These are phyloP conservation scores for Sebastes nivosus DNA, from an alignment of 2,797 vertebrate species.

Conservation along the genomic window DNA sequence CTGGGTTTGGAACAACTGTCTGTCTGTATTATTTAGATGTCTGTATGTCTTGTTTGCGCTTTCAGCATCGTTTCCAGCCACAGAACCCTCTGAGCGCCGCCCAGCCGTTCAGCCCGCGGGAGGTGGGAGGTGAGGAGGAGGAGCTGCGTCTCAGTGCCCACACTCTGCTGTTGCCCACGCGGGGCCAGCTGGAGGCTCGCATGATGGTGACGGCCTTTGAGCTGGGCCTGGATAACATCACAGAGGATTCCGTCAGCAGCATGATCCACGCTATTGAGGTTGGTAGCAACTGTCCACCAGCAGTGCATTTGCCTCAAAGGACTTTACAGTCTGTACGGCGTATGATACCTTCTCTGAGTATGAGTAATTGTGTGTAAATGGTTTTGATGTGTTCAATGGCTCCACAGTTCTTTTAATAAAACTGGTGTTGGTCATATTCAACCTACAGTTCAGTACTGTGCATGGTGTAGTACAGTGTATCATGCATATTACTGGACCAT, in stretches of 20 bases:
- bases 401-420: too few species aligned
- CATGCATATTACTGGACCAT: too few species aligned
- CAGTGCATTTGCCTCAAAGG: neutral
- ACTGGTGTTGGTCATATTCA: too few species aligned
- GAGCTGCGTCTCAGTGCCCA: conserved; percentile 96
- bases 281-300: conserved; percentile 2
- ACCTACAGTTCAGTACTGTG: too few species aligned
- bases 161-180: conserved; percentile 92
- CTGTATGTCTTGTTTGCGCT: neutral
- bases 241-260: conserved; percentile 90
- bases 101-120: conserved; percentile 92
- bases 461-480: too few species aligned
- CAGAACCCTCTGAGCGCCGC: conserved; percentile 93
- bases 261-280: conserved; percentile 93
- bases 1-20: neutral
- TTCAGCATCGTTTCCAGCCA: conserved; percentile 96
- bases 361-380: neutral
- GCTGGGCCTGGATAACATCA: conserved; percentile 93
- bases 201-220: conserved; percentile 98
- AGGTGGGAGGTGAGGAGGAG: conserved; percentile 90
- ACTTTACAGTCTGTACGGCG: neutral
- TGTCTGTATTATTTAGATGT: neutral
- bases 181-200: conserved; percentile 95
- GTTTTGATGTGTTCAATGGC: too few species aligned
- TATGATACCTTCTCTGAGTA: neutral